Evolutionary conservation across 2,888 invertebrate species (phyloP), one percentile per base, ranked within the genome.

Genomic region (Yponomeuta evonymella): DNA sequence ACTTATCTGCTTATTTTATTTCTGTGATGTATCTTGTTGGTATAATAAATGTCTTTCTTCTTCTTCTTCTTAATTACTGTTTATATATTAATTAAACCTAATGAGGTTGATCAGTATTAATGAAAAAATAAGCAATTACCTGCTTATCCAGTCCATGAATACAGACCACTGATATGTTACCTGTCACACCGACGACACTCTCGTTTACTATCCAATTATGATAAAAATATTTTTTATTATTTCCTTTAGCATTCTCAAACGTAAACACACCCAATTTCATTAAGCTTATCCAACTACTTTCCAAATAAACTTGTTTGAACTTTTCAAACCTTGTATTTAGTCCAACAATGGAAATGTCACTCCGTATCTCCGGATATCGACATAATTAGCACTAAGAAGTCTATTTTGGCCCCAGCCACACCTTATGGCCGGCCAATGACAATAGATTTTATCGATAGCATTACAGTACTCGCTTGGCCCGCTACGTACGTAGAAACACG

Each of bases 301-400:
- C 6, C 33, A 2, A 36, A 70, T 70, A 70, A 70, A 62, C 30
- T 70, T 70, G 70, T 70, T 23, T 70, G 43, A 63, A 70, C 70
- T 70, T 70, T 70, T 70, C 15, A 70, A 70, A 33, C 63, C 70
- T 12, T 70, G 69, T 69, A 48, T 48, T 48, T 48, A 43, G 65
- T 65, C 33, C 65, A 29, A 65, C 69, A 69, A 51, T 23, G 73
- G 75, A 81, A 83, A 83, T 83, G 81, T 79, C 83, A 81, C 75
- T 72, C 66, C 70, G 73, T 81, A 80, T 81, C 81, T 71, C 70
- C 75, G 72, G 70, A 76, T 75, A 82, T 83, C 82, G 75, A 80
- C 78, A 79, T 81, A 84, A 83, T 84, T 83, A 83, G 79, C 66
- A 72, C 74, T 73, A 72, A n/a, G 71, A 68, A 70, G 70, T 72